Evolutionary conservation across 2,113 vertebrate genomes (phyloP), one percentile per base, ranked within the genome.

Genomic region (Vicugna pacos): DNA sequence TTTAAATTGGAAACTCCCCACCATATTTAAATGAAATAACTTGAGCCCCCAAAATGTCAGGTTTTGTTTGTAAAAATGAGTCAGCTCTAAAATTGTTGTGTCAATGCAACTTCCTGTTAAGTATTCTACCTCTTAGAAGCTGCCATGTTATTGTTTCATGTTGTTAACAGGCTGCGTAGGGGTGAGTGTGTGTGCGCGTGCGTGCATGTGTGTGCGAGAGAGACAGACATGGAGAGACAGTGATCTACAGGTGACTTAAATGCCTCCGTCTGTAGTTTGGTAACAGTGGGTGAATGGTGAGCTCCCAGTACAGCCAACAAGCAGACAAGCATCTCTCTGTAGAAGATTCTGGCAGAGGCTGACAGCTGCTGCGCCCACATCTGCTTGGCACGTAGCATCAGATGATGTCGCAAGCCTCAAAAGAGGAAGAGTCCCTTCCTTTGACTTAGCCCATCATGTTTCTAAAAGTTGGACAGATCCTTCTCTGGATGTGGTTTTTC

Each of bases 31-130:
- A 11, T 75, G 48, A 19, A 6, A 6, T 22, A 26, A 50, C 16
- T 76, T 50, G 69, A 64, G 58, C 62, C 64, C 42, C 38, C 60
- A 50, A 67, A 75, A 24, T 32, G 17, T 46, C 65, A 94, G 50
- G 5, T 64, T 84, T 52, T 50, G 8, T 76, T 91, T 48, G 24
- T 58, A 26, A 65, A 83, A 46, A 22, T 24, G 56, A 35, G 19
- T 67, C 48, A 13, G 22, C 46, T 32, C 0, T 88, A 58, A 77
- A 56, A 67, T 46, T 32, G 0, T 38, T n/a, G 19, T 42, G 38
- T 42, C 30, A 0, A 0, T 46, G 32, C 10, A 2, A 2, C 16
- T 42, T 24, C 2, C n/a, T 87, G 10, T 26, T 64, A 22, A 46
- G 62, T n/a, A 20, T 28, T 35, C 62, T 7, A 2, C 62, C 42